Evolutionary conservation across 2,113 vertebrate genomes (phyloP).

Genomic region (Melanotaenia duboulayi): DNA sequence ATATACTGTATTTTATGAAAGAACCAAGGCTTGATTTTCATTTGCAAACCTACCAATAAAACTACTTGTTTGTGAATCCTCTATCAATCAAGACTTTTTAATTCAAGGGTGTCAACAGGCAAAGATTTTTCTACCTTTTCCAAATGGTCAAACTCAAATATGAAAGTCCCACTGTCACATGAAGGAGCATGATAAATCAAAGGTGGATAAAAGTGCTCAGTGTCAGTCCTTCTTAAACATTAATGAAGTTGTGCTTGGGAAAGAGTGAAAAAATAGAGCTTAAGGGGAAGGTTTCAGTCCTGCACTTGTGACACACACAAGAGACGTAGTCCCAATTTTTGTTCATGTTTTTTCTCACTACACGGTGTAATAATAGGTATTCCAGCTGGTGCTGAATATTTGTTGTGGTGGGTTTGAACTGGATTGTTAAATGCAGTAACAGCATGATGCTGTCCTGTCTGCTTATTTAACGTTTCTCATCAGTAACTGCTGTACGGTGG

Average conservation of each 20-base stretch:
- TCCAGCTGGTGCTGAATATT: too few relatives aligned
- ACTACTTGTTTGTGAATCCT: background rate
- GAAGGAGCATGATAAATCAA: background rate
- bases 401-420: too few relatives aligned
- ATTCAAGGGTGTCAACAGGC: background rate
- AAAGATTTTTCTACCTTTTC: background rate
- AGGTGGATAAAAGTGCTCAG: background rate
- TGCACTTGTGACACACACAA: too few relatives aligned
- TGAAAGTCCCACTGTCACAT: background rate
- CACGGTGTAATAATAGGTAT: too few relatives aligned
- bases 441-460: too few relatives aligned
- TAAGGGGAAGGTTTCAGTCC: background rate
- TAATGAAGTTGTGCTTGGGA: background rate
- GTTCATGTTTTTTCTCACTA: too few relatives aligned
- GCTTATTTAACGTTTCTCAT: too few relatives aligned
- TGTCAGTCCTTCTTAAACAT: background rate
- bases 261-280: background rate
- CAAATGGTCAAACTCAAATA: conserved; percentile 1
- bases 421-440: too few relatives aligned
- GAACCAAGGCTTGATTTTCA: background rate
- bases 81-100: too few relatives aligned
- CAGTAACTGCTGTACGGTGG: too few relatives aligned
- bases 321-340: too few relatives aligned
- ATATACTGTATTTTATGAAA: background rate
- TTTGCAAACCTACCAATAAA: background rate